Percentiles rank a stretch among this genome's conserved stretches.
These are phyloP conservation scores for Papilio machaon DNA, from an alignment of 1,140 invertebrate species.

Conservation along the genomic window DNA sequence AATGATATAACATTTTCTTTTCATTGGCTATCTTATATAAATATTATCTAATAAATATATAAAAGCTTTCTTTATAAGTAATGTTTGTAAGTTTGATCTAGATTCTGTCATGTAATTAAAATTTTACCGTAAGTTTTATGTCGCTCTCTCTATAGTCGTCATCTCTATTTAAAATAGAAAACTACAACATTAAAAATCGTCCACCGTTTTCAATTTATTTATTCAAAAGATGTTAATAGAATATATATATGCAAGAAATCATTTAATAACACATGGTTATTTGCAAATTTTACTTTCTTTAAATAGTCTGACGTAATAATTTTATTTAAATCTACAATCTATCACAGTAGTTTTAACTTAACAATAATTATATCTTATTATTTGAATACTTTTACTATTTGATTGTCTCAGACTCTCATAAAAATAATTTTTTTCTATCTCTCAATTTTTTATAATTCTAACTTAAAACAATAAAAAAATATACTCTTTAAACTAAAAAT, in stretches of 20 bases:
- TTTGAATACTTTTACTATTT: too few relatives aligned
- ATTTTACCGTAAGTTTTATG: too few relatives aligned
- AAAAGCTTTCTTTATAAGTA: background rate
- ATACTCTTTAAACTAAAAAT: background rate
- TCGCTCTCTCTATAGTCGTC: background rate
- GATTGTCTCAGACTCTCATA: too few relatives aligned
- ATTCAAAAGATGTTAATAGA: too few relatives aligned
- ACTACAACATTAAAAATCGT: background rate
- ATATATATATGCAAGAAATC: too few relatives aligned
- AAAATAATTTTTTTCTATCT: too few relatives aligned
- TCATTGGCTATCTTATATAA: background rate
- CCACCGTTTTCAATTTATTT: too few relatives aligned
- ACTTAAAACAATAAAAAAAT: background rate
- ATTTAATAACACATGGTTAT: background rate
- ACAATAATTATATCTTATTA: too few relatives aligned
- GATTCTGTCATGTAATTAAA: background rate
- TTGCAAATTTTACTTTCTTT: too few relatives aligned
- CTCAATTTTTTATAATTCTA: background rate
- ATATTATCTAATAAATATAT: background rate
- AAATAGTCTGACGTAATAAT: too few relatives aligned
- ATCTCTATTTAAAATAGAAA: background rate
- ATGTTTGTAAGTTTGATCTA: background rate
- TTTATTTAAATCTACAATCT: too few relatives aligned
- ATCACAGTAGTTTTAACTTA: too few relatives aligned
- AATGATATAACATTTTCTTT: conserved; percentile 33